Percentiles rank a stretch among this genome's conserved stretches.
These are phyloP conservation scores for Mus musculus DNA, from an alignment of 2,113 vertebrate species.

Conservation along the genomic window GRCm39 chr4:136793001-136793500, in stretches of 20 bases:
- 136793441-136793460: background rate
- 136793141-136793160: background rate
- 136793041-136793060: background rate
- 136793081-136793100: background rate
- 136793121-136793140: background rate
- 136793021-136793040: background rate
- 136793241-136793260: background rate
- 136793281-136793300: background rate
- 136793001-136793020: background rate
- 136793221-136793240: background rate
- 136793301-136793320: background rate
- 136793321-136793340: background rate
- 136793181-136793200: background rate
- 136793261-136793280: background rate
- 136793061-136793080: background rate
- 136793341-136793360: background rate
- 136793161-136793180: background rate
- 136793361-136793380: background rate
- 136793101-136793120: background rate
- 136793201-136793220: background rate
- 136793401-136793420: background rate
- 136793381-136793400: background rate
- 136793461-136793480: background rate
- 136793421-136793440: background rate
- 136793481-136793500: too few relatives aligned